Percentiles rank a stretch among this genome's conserved stretches.
phyloP scores from a whole-genome alignment of 92 coral and sea anemone species.

The Heliopora coerulea region DNA sequence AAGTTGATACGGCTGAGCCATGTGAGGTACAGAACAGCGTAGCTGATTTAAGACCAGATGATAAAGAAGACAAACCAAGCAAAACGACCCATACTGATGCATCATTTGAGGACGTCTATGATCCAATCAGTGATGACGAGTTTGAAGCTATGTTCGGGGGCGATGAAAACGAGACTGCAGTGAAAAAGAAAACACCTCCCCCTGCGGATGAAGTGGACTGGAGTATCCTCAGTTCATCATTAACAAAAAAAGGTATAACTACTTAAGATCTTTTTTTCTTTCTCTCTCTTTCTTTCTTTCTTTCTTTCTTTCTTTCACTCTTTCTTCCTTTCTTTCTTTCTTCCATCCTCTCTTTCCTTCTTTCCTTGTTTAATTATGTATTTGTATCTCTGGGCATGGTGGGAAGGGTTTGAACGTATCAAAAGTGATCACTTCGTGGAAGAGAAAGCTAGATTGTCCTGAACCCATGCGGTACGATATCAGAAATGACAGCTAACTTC shows the following conservation, averaged over 20 bases:
- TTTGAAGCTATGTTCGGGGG: conserved; percentile 90
- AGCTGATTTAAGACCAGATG: conserved; percentile 37
- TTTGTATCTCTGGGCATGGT: too few relatives aligned
- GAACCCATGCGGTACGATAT: too few relatives aligned
- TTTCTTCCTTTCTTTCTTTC: too few relatives aligned
- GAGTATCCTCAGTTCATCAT: conserved; percentile 80
- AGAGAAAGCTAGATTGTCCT: too few relatives aligned
- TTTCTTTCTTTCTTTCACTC: not conserved
- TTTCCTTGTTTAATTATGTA: too few relatives aligned
- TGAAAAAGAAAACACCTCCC: conserved; percentile 51
- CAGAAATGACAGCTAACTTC: too few relatives aligned
- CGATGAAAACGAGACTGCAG: conserved; percentile 69
- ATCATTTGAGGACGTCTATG: conserved; percentile 93
- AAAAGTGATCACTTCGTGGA: too few relatives aligned
- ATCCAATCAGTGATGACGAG: conserved; percentile 98
- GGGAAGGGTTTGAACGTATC: too few relatives aligned
- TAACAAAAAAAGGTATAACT: conserved; percentile 63
- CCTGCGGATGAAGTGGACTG: conserved; percentile 95
- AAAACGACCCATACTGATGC: conserved; percentile 46
- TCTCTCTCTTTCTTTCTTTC: not conserved
- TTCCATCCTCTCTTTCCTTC: too few relatives aligned
- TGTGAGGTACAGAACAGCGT: conserved; percentile 29
- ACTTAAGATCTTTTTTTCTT: not conserved
- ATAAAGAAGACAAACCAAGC: not conserved
- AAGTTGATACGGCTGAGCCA: conserved; percentile 57